Base-by-base conservation (phyloP, 2,888 invertebrate species). In the Globia sparganii region DNA sequence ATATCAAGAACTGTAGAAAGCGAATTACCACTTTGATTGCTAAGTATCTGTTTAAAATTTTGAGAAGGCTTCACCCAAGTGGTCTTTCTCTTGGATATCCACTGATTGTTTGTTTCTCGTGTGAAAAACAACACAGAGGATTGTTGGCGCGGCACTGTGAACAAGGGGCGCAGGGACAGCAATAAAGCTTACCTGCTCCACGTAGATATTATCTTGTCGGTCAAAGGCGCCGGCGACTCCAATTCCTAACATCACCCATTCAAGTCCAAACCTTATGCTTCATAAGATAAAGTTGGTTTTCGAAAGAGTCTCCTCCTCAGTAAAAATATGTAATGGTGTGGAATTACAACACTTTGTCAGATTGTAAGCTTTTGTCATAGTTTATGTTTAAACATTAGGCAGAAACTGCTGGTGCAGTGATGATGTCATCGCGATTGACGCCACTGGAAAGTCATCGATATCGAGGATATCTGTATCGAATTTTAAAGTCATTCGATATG, bases 151-250 rank as follows among this genome's bases (percentile, higher is more conserved):
- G 79, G 85, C 86, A 88, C 88, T 86, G 90, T 87, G 87, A 88
- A 77, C 86, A 86, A 80, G 87, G 86, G 88, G 85, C 82, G 83
- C 85, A 88, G 87, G 89, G 84, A 92, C 91, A 91, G 92, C 91
- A 93, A 95, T 95, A 95, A 95, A 94, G 93, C 94, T 94, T 96
- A 96, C 96, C 96, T 96, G 96, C 94, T 91, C 93, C 93, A 93
- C 64, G 74, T 94, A 95, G 96, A 96, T 96, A 93, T 95, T 96
- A 96, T 96, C 96, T 95, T 86, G 81, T 88, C 94, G 92, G 93
- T 95, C 96, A 96, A 96, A 96, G 95, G 93, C 94, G 94, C 96
- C 96, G 96, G 89, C 95, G 88, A 91, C 91, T 84, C 88, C 86
- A 85, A 75, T 85, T 87, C 86, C 79, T 70, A 46, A 83, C 70